A percentile compares a stretch with the other conserved stretches of the same genome.
Conservation (phyloP, 2,113 vertebrate species). For the Steatornis caripensis region DNA sequence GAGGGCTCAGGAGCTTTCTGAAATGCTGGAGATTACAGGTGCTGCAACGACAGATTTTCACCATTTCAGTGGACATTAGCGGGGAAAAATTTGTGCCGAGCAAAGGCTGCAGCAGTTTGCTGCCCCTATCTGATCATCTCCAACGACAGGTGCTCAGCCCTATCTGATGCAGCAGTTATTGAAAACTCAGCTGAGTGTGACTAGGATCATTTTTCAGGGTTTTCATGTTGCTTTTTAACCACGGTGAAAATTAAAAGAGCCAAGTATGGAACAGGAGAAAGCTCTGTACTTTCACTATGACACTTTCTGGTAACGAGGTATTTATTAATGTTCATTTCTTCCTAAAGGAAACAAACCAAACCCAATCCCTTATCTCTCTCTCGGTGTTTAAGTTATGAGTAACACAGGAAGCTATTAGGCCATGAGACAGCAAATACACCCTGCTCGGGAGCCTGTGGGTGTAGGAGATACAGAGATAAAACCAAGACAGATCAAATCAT, state of each 20-base stretch:
- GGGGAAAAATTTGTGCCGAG: not conserved
- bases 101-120: not conserved
- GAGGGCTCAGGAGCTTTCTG: not conserved
- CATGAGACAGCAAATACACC: constrained; percentile 65
- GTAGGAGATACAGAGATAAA: constrained; percentile 39
- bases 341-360: constrained; percentile 62
- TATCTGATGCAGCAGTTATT: constrained; percentile 47
- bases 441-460: constrained; percentile 35
- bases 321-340: constrained; percentile 62
- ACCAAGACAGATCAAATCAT: constrained; percentile 57
- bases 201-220: constrained; percentile 25
- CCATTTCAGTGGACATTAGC: not conserved
- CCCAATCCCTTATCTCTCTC: constrained; percentile 41
- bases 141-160: accelerated
- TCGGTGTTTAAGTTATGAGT: constrained; percentile 59
- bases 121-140: constrained; percentile 19
- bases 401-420: constrained; percentile 61
- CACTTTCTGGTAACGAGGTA: constrained; percentile 54
- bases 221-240: constrained; percentile 19
- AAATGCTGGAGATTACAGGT: not conserved
- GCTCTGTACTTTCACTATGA: constrained; percentile 58
- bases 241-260: constrained; percentile 14
- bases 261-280: constrained; percentile 36
- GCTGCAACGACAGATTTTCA: not conserved
- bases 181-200: constrained; percentile 39